These are phyloP conservation scores for Leptinotarsa rubiginosa DNA, from an alignment of 2,888 invertebrate genomes.

Conservation along the genomic window DNA sequence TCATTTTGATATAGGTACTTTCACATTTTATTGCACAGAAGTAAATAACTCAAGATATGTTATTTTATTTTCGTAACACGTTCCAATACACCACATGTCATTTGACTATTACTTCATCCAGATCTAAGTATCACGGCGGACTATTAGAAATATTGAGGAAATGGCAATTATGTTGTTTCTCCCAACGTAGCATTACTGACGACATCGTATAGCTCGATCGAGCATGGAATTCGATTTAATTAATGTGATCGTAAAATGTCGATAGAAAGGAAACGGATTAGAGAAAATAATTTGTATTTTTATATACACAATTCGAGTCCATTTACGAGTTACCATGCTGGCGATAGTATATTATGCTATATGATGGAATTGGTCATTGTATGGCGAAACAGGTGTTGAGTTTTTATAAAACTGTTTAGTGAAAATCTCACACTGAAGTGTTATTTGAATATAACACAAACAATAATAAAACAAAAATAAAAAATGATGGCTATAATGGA, in stretches of 20 bases:
- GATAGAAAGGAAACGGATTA: background rate
- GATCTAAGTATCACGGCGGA: constrained; percentile 1
- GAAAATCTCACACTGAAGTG: too few species aligned
- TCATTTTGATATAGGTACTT: constrained; percentile 14
- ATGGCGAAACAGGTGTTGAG: too few species aligned
- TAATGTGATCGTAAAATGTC: background rate
- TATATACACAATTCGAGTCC: too few species aligned
- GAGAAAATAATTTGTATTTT: background rate
- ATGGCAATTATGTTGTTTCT: background rate
- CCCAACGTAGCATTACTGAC: background rate
- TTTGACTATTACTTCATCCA: constrained; percentile 16
- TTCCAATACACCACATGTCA: constrained; percentile 22
- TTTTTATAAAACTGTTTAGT: too few species aligned
- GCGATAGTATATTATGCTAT: too few species aligned
- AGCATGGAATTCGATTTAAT: constrained; percentile 1
- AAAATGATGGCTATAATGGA: too few species aligned
- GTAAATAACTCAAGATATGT: constrained; percentile 25
- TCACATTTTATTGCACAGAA: constrained; percentile 30
- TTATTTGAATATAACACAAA: too few species aligned
- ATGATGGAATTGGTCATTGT: too few species aligned
- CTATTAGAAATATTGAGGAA: constrained; percentile 23
- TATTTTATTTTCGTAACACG: constrained; percentile 22
- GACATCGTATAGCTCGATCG: constrained; percentile 4
- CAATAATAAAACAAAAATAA: too few species aligned
- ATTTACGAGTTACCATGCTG: too few species aligned